phyloP scores from a whole-genome alignment of 2,113 vertebrate species.

The Lichenostomus cassidix region DNA sequence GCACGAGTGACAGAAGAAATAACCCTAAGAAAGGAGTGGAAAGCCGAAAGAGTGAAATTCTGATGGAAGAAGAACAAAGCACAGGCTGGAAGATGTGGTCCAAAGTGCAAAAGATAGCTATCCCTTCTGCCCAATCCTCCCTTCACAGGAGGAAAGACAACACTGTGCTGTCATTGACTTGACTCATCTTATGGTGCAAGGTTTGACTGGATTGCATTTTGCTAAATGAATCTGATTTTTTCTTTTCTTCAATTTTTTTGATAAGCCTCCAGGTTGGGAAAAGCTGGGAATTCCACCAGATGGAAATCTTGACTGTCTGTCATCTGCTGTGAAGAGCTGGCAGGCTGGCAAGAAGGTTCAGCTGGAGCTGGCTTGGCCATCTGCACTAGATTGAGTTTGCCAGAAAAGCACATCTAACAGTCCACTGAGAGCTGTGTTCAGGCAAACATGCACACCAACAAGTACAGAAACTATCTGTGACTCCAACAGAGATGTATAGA shows the following conservation, averaged over 20 bases:
- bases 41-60: neutral
- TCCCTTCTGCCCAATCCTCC: neutral
- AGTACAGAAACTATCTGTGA: neutral
- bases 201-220: neutral
- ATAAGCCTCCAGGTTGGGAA: neutral
- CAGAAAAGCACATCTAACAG: constrained; percentile 7
- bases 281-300: constrained; percentile 42
- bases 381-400: constrained; percentile 3
- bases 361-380: constrained; percentile 38
- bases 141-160: neutral
- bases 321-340: constrained; percentile 34
- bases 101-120: neutral
- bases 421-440: neutral
- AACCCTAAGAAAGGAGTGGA: neutral
- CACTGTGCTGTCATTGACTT: neutral
- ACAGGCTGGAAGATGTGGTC: neutral
- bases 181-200: neutral
- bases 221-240: neutral
- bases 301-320: constrained; percentile 47
- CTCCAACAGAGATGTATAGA: neutral
- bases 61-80: neutral
- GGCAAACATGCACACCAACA: neutral
- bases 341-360: constrained; percentile 25
- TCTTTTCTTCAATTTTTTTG: neutral
- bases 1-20: neutral